Percentiles rank a stretch among this genome's conserved stretches.
Evolutionary conservation across 2,888 invertebrate genomes (phyloP).

Genomic region (Proisotoma minuta): DNA sequence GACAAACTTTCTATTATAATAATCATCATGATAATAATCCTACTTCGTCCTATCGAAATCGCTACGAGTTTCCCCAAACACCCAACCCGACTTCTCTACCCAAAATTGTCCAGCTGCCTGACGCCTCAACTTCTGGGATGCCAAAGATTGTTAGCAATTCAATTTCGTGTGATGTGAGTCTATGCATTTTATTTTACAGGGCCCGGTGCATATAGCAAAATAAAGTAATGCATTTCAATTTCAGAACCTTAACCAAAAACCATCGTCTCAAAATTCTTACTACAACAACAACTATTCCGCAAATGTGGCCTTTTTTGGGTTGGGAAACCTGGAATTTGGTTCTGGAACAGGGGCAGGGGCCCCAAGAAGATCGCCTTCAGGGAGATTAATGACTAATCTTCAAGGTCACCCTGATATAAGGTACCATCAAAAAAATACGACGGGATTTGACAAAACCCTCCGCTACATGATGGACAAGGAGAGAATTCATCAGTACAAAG

Average conservation of each 20-base stretch:
- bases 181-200: no score
- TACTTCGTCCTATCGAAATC: no score
- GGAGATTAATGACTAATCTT: conserved; percentile 26
- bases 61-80: no score
- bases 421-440: conserved; percentile 39
- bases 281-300: conserved; percentile 7
- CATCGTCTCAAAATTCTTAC: no score
- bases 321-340: conserved; percentile 19
- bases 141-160: conserved; percentile 22
- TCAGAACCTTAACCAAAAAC: conserved; percentile 7
- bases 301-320: conserved; percentile 18
- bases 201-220: no score
- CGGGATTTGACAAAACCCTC: conserved; percentile 36
- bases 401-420: conserved; percentile 37
- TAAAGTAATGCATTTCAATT: no score
- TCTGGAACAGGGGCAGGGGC: conserved; percentile 22
- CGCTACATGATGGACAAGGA: conserved; percentile 36
- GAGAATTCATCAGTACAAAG: conserved; percentile 30
- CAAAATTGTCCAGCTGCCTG: no score
- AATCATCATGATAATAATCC: no score
- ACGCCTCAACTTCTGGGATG: no score
- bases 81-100: no score
- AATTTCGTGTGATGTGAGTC: conserved; percentile 30
- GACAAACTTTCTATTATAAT: no score
- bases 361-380: conserved; percentile 29